Base-by-base conservation (phyloP, 2,797 vertebrate genomes). In the Acanthurus lineatus region DNA sequence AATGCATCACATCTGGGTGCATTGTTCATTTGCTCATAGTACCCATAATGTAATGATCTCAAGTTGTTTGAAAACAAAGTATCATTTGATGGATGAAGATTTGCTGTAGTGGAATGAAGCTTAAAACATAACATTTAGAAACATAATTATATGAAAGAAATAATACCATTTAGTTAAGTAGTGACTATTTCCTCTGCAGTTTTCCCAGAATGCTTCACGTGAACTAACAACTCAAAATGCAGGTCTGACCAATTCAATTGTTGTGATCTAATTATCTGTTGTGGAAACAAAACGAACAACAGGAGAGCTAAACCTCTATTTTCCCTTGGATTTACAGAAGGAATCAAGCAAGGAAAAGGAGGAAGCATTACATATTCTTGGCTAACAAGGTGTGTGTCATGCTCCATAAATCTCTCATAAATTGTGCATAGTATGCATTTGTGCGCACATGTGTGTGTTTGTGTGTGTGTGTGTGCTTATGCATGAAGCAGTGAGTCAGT, bases 401-500 rank as follows among this genome's bases (percentile, higher is more conserved):
- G n/a, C 20, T 57, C 32, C 25, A 0, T 38, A 61, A 44, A 42
- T 32, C 56, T 42, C 53, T 54, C 53, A 70, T 22, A 76, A 53
- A 78, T 45, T 1, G 4, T 10, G 20, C 7, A 19, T 1, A n/a
- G 16, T 25, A 25, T 25, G 25, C 25, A 25, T 25, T 25, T 25
- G 25, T 25, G 25, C 25, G 25, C 25, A 25, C 25, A 25, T 32
- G 48, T 48, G 60, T 45, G n/a, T 57, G 14, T 52, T 19, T 45
- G 47, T 35, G 14, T 2, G 5, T 44, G 15, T 53, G 22, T 59
- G 60, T 71, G 52, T 62, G 48, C n/a, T n/a, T 42, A 15, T 45
- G 51, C 15, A 22, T 45, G 35, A 73, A 58, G 54, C 59, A n/a
- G 16, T 83, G 79, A 79, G 56, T 63, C 73, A 40, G 19, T 69